Evolutionary conservation across 2,797 vertebrate genomes (phyloP).

Genomic region (Silurus aristotelis): DNA sequence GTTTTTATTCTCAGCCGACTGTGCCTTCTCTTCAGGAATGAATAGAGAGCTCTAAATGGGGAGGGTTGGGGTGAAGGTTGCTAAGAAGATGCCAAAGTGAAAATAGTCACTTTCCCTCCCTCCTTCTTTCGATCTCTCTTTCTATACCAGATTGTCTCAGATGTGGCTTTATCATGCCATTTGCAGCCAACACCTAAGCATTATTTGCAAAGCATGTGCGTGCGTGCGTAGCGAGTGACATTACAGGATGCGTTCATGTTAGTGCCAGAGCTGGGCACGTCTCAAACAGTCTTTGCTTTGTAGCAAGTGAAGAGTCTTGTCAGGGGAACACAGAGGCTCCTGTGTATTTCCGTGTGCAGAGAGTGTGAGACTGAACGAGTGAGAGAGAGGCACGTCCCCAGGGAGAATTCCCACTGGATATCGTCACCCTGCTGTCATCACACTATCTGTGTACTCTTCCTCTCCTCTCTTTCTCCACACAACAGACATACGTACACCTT

Average conservation of each 20-base stretch:
- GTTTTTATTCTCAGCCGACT: slow-evolving; percentile 38
- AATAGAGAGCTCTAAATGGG: slow-evolving; percentile 39
- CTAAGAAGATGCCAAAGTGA: slow-evolving; percentile 28
- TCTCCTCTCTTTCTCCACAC: neutral
- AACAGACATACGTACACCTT: slow-evolving; percentile 16
- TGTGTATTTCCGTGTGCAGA: slow-evolving; percentile 35
- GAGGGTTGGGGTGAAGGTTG: slow-evolving; percentile 14
- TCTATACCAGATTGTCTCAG: slow-evolving; percentile 17
- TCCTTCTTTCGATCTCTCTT: neutral
- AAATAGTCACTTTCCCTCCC: slow-evolving; percentile 18
- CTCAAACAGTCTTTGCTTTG: slow-evolving; percentile 37
- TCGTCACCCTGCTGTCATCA: slow-evolving; percentile 57
- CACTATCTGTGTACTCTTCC: slow-evolving; percentile 34
- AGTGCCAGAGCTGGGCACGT: slow-evolving; percentile 22
- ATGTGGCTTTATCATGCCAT: slow-evolving; percentile 35
- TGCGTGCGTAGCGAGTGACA: slow-evolving; percentile 18
- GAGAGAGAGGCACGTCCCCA: slow-evolving; percentile 34
- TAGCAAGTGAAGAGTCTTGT: slow-evolving; percentile 23
- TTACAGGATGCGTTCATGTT: slow-evolving; percentile 33
- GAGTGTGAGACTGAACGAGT: neutral
- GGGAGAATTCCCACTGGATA: slow-evolving; percentile 55
- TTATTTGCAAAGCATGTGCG: slow-evolving; percentile 21
- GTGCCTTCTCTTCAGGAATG: slow-evolving; percentile 44
- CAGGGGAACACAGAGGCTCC: slow-evolving; percentile 40
- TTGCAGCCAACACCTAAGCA: slow-evolving; percentile 27